Base-by-base conservation (phyloP, 1,140 invertebrate species). In the Drosophila neocordata region DNA sequence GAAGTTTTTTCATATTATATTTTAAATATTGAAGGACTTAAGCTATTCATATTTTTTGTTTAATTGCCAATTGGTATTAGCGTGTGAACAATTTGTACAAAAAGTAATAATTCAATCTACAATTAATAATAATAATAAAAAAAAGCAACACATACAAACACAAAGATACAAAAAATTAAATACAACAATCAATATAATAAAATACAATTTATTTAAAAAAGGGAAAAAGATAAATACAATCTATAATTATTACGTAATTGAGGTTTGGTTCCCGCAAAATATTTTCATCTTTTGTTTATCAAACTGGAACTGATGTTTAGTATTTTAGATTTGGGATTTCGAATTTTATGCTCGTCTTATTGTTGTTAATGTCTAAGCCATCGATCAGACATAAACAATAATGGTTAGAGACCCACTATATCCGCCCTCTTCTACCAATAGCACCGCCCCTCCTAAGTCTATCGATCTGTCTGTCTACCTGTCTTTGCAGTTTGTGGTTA, bases 221-320 rank as follows among this genome's bases (percentile, higher is more conserved):
- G 41, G 38, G 13, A 58, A 22, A 22, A 58, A 58, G 4, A 76
- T 41, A 52, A 67, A 74, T 65, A 15, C 70, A 70, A 73, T 70
- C 70, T 73, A 84, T 84, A 84, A 84, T 76, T 84, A 79, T 84
- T 84, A 73, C 77, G 77, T 85, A 79, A 84, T 84, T 84, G 69
- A 70, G 73, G 77, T 84, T 77, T 76, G 53, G 22, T 75, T 66
- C 65, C 44, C 65, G 51, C 62, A 58, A 24, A 58, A 24, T n/a
- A 73, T 69, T 69, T 69, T 66, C 65, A 64, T 53, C 44, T 55
- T 59, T 69, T 72, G 59, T 72, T 73, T 73, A 73, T 73, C 53
- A 66, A 78, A 78, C 76, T 79, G 76, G 65, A 79, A 75, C 72
- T 78, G 72, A 73, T 73, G 69, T 64, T 78, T 69, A 59, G 15